Percentiles rank a stretch among this genome's conserved stretches.
Evolutionary conservation across 2,113 vertebrate genomes (phyloP).

Genomic region (Odobenus rosmarus): DNA sequence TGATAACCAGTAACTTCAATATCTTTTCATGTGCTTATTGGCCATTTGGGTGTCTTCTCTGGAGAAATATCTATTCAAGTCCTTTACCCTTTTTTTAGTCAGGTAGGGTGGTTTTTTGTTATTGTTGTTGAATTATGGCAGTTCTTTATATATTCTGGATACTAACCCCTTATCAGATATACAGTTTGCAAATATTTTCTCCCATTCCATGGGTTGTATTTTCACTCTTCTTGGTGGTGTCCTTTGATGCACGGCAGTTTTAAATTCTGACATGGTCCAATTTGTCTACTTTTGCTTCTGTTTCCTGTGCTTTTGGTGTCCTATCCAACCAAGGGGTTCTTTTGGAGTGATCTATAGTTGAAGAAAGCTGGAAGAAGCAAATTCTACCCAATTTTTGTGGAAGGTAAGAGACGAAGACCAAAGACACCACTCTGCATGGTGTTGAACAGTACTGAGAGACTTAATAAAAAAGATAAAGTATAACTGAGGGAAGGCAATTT

Average conservation of each 20-base stretch:
- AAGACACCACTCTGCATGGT: background rate
- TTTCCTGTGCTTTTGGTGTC: background rate
- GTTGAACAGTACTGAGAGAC: background rate
- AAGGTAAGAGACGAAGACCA: slow-evolving; percentile 13
- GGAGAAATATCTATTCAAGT: background rate
- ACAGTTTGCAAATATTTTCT: background rate
- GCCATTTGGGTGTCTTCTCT: background rate
- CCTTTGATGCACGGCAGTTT: background rate
- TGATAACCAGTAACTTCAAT: background rate
- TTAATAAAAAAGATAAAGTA: slow-evolving; percentile 42
- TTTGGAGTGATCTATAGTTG: background rate
- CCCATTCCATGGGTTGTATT: background rate
- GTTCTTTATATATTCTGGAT: background rate
- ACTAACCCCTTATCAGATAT: background rate
- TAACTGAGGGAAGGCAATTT: slow-evolving; percentile 44
- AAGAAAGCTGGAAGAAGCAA: background rate
- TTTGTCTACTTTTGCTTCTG: background rate
- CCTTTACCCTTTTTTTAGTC: background rate
- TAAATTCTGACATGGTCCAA: background rate
- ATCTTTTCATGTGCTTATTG: background rate
- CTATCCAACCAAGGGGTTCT: background rate
- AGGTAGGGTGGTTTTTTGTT: background rate
- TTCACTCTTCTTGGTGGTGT: background rate
- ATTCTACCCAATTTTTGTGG: slow-evolving; percentile 1
- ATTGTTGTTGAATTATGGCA: background rate